These are phyloP conservation scores for Rissa tridactyla DNA, from an alignment of 2,113 vertebrate species.

Conservation along the genomic window DNA sequence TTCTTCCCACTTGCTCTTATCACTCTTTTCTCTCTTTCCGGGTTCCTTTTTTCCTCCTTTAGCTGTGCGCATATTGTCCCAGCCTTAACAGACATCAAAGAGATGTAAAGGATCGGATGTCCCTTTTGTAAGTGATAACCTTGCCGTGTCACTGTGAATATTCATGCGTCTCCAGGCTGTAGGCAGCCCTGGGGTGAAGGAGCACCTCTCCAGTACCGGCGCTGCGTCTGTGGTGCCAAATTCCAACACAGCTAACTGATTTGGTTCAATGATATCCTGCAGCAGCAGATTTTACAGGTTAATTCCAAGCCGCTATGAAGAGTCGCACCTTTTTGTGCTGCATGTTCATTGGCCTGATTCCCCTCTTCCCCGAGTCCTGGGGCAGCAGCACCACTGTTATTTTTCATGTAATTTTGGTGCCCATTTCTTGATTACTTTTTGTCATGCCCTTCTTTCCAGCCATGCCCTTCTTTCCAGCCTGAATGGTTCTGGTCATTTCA, in stretches of 20 bases:
- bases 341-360: not conserved
- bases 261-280: not conserved
- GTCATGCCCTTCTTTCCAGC: not conserved
- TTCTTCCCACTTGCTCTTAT: not conserved
- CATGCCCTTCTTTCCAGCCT: not conserved
- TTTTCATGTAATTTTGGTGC: not conserved
- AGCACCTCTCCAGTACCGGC: not conserved
- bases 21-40: not conserved
- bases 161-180: not conserved
- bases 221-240: not conserved
- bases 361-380: not conserved
- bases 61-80: not conserved
- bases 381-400: not conserved
- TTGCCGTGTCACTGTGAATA: constrained; percentile 21
- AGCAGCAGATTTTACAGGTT: constrained; percentile 42
- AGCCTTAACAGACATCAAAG: constrained; percentile 18
- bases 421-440: not conserved
- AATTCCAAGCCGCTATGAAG: not conserved
- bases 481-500: not conserved
- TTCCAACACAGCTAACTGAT: not conserved
- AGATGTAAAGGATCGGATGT: not conserved
- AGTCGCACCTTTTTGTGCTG: not conserved
- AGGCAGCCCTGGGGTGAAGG: constrained; percentile 5
- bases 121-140: not conserved
- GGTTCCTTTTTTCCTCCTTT: not conserved